phyloP scores from a whole-genome alignment of 64 coral and sea anemone species.

The Astreopora myriophthalma region DNA sequence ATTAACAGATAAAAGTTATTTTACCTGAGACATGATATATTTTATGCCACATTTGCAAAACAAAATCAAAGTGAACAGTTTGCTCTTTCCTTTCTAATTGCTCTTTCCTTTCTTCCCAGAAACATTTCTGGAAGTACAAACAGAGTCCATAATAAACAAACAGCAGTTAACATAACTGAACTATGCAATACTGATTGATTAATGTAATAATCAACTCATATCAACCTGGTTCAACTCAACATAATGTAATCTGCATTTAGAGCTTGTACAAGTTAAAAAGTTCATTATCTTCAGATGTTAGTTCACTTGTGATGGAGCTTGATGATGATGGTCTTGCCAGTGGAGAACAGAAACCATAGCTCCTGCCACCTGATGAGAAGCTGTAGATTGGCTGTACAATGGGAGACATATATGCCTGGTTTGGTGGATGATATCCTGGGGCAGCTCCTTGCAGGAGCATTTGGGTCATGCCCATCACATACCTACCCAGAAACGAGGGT shows the following conservation, averaged over 20 bases:
- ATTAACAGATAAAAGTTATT: no score
- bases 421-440: conserved; percentile 10
- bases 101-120: no score
- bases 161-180: no score
- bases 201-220: no score
- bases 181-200: no score
- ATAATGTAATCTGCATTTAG: background rate
- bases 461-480: conserved; percentile 60
- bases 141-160: no score
- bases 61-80: no score
- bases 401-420: background rate
- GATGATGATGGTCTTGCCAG: background rate
- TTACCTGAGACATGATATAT: no score
- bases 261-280: background rate
- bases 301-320: background rate
- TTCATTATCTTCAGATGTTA: background rate
- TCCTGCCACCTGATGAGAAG: background rate
- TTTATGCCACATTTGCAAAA: no score
- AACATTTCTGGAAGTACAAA: no score
- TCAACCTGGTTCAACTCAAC: conserved; percentile 52
- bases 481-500: no score
- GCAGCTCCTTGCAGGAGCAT: conserved; percentile 53
- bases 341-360: background rate
- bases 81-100: no score
- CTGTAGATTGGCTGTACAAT: background rate